These are phyloP conservation scores for Sycophila texana DNA, from an alignment of 2,888 invertebrate species.

Conservation along the genomic window DNA sequence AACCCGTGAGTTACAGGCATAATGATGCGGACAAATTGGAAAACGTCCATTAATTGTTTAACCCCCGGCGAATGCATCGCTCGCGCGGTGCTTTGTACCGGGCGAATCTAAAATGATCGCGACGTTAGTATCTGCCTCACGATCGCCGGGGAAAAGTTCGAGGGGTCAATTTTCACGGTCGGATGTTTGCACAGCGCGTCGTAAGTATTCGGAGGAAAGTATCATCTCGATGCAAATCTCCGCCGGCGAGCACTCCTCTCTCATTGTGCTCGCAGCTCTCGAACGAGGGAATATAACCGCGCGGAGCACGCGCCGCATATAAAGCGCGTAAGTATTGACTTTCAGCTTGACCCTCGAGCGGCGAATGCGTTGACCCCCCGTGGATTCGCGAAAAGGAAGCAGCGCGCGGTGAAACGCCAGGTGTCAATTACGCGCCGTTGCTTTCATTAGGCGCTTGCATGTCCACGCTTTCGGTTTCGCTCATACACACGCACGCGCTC, in stretches of 20 bases:
- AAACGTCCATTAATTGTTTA: no score
- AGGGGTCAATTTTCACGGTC: slow-evolving; percentile 18
- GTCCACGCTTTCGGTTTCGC: slow-evolving; percentile 10
- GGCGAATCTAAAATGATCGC: no score
- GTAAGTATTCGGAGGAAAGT: neutral
- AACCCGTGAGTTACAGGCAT: no score
- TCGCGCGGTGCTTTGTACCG: no score
- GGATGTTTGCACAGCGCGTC: slow-evolving; percentile 20
- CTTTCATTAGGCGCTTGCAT: slow-evolving; percentile 5
- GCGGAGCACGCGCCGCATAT: neutral
- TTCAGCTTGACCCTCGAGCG: slow-evolving; percentile 22
- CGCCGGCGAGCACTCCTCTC: neutral
- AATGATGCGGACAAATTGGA: no score
- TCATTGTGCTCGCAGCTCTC: slow-evolving; percentile 1
- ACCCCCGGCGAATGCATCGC: no score
- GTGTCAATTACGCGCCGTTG: slow-evolving; percentile 42
- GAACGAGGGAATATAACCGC: neutral
- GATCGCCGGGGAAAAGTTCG: slow-evolving; percentile 20
- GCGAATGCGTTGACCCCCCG: slow-evolving; percentile 34
- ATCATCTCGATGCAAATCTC: slow-evolving; percentile 24
- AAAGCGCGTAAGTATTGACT: neutral
- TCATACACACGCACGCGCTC: no score
- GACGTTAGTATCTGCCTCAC: neutral
- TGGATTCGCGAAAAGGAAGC: slow-evolving; percentile 10
- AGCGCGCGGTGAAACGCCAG: slow-evolving; percentile 14